Base-by-base conservation (phyloP, 2,797 vertebrate genomes). In the Heterohyrax brucei region DNA sequence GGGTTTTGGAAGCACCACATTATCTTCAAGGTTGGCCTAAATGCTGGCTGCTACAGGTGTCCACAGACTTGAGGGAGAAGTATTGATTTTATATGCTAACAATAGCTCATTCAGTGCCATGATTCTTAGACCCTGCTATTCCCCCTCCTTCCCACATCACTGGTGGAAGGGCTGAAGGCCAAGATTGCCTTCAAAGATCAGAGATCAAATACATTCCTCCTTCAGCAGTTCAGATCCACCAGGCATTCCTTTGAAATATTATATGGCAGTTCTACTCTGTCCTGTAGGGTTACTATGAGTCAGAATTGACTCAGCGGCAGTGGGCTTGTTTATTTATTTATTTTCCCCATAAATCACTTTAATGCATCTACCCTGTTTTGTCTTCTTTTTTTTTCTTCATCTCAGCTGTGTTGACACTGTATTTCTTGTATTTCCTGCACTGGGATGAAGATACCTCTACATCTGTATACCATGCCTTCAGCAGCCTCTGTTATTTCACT, bases 401-500 rank as follows among this genome's bases (percentile, higher is more conserved):
- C 61, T 62, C 87, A 99, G 99, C 99, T 94, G 98, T 99, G 96
- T 98, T 99, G 98, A 99, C 99, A 0, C 97, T 99, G 1, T 99
- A 99, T 98, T 99, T 99, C 98, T 97, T 99, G 91, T 98, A 98
- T 94, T 99, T 99, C 98, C 99, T 99, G 73, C 98, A 99, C 50
- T 99, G 99, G 99, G 98, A 99, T 98, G 98, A 99, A 95, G 98
- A 99, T 96, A 98, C 99, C 5, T 99, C 99, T 97, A 99, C 99
- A 0, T 99, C 99, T 1, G 95, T 99, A 87, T 99, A 99, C 98
- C 99, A 99, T 7, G 99, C 99, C 97, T 99, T 99, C 98, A 99
- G 98, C 0, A 98, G 99, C 0, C 98, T 99, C 48, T 99, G 99
- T 98, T 99, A 99, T 97, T 99, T 99, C 98, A 99, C 99, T 1